Conservation (phyloP, 2,113 vertebrate species). For the pig (Sus scrofa) region DNA sequence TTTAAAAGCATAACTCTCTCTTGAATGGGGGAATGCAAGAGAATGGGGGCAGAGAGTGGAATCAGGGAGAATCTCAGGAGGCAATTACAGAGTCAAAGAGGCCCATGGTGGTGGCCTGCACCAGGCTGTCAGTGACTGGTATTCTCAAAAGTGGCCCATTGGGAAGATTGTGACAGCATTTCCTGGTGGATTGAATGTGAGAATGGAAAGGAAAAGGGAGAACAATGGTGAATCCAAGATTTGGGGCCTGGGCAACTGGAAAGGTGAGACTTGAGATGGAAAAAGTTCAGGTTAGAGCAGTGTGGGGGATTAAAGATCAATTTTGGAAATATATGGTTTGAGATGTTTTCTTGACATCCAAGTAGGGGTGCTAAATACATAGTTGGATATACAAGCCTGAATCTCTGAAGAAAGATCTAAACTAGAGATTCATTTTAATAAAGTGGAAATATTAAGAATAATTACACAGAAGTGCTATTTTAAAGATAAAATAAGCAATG, state of each 20-base stretch:
- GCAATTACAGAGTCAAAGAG: accelerated
- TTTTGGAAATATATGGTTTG: neutral
- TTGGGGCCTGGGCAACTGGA: neutral
- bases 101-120: neutral
- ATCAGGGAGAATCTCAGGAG: neutral
- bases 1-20: neutral
- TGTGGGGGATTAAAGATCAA: neutral
- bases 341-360: neutral
- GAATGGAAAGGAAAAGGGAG: neutral
- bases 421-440: neutral
- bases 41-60: neutral
- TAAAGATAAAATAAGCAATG: neutral
- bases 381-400: neutral
- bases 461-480: neutral
- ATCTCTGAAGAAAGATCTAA: neutral
- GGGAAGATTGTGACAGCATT: neutral
- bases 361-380: neutral
- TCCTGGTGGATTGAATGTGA: neutral
- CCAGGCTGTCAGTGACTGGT: neutral
- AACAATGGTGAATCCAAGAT: neutral
- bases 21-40: neutral
- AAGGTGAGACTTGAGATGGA: neutral
- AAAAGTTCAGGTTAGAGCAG: neutral
- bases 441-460: neutral
- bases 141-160: neutral